A percentile compares a stretch with the other conserved stretches of the same genome.
Evolutionary conservation across 1,140 invertebrate genomes (phyloP).

Genomic region (Drepana arcuata): DNA sequence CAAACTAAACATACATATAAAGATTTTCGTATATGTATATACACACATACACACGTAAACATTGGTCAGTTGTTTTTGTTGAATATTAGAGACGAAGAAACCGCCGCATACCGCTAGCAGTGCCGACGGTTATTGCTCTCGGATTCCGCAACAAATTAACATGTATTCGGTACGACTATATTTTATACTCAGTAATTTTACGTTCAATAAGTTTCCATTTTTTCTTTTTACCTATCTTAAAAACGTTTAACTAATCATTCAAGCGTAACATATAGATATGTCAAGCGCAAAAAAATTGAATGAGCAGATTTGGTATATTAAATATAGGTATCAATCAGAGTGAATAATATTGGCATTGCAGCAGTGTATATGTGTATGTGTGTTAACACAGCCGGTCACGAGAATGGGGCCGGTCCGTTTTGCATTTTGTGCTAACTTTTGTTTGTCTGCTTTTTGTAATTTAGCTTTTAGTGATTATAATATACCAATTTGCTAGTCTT

Average conservation of each 20-base stretch:
- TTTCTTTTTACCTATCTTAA: too few species aligned
- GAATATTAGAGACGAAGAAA: constrained; percentile 62
- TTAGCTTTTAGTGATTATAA: too few species aligned
- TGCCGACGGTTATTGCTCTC: constrained; percentile 67
- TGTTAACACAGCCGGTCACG: constrained; percentile 18
- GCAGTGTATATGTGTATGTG: too few species aligned
- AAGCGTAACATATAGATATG: too few species aligned
- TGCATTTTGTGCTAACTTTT: constrained; percentile 23
- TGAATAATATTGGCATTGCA: too few species aligned
- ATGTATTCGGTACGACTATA: constrained; percentile 68
- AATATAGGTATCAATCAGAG: too few species aligned
- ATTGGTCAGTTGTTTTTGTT: constrained; percentile 50
- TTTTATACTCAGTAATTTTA: constrained; percentile 62
- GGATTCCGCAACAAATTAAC: constrained; percentile 71
- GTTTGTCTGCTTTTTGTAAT: constrained; percentile 12
- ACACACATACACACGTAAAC: constrained; percentile 27
- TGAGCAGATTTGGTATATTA: too few species aligned
- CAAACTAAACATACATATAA: constrained; percentile 26
- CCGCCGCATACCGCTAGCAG: constrained; percentile 65
- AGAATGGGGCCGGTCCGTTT: constrained; percentile 23
- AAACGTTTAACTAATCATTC: too few species aligned
- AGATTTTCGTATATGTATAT: constrained; percentile 26
- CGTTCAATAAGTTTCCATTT: constrained; percentile 36
- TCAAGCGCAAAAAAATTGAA: too few species aligned
- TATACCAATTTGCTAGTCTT: too few species aligned